These are phyloP conservation scores for Lordiphosa mommai DNA, from an alignment of 1,140 invertebrate genomes.

Conservation along the genomic window DNA sequence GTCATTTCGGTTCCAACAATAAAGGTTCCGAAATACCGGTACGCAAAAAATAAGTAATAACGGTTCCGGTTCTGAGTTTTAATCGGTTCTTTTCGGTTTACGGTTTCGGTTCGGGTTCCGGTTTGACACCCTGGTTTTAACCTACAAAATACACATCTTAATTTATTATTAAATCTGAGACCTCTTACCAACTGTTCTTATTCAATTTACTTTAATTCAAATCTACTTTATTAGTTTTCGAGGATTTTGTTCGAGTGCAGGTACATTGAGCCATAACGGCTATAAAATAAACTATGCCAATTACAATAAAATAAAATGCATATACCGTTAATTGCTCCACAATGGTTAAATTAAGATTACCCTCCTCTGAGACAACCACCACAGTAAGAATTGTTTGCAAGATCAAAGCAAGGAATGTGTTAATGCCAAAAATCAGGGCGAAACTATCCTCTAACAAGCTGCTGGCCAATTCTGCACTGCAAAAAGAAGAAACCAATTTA, in stretches of 20 bases:
- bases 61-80: too few species aligned
- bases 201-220: conserved; percentile 1
- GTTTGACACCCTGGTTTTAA: too few species aligned
- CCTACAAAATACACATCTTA: too few species aligned
- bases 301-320: conserved; percentile 64
- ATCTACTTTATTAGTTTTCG: not conserved
- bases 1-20: too few species aligned
- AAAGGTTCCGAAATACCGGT: too few species aligned
- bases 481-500: conserved; percentile 48
- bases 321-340: conserved; percentile 80
- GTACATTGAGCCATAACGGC: conserved; percentile 36
- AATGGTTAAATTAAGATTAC: conserved; percentile 77
- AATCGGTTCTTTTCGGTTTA: too few species aligned
- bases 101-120: too few species aligned
- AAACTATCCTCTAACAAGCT: conserved; percentile 90
- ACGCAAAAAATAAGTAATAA: too few species aligned
- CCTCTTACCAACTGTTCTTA: too few species aligned
- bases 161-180: too few species aligned
- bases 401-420: conserved; percentile 89
- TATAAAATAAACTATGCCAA: conserved; percentile 48
- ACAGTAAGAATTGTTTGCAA: conserved; percentile 89
- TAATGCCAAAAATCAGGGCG: conserved; percentile 93
- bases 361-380: conserved; percentile 82
- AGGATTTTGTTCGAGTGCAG: not conserved
- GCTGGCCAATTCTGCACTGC: conserved; percentile 91